These are phyloP conservation scores for Sarcophaga carnaria DNA, from an alignment of 2,888 invertebrate genomes.

Conservation along the genomic window DNA sequence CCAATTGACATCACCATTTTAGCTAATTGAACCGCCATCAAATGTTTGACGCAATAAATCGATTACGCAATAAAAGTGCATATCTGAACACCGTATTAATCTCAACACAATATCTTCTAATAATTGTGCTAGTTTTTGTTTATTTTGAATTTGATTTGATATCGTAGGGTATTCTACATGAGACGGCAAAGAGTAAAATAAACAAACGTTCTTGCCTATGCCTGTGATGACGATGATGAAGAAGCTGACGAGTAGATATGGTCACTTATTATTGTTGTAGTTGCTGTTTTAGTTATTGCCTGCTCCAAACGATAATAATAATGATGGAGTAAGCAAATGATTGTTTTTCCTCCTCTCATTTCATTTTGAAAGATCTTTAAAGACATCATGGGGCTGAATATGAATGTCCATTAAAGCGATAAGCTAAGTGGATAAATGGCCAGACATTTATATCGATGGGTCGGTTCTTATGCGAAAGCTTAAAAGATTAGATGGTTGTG, in stretches of 20 bases:
- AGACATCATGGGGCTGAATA: background rate
- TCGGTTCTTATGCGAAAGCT: background rate
- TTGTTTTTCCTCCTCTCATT: slow-evolving; percentile 22
- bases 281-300: slow-evolving; percentile 35
- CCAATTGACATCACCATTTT: too few species aligned
- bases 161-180: background rate
- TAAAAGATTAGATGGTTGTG: slow-evolving; percentile 23
- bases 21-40: too few species aligned
- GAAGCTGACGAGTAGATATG: slow-evolving; percentile 20
- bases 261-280: background rate
- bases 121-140: too few species aligned
- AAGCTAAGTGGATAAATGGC: slow-evolving; percentile 35
- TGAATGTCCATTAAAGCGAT: slow-evolving; percentile 32
- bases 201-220: background rate
- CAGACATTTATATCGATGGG: slow-evolving; percentile 8
- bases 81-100: too few species aligned
- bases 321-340: slow-evolving; percentile 13
- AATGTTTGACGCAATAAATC: too few species aligned
- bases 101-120: too few species aligned
- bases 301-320: slow-evolving; percentile 12
- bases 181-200: slow-evolving; percentile 16
- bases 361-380: slow-evolving; percentile 27
- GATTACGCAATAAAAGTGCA: too few species aligned
- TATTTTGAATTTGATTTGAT: background rate
- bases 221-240: slow-evolving; percentile 3